phyloP scores from a whole-genome alignment of 2,113 vertebrate species.

The Arothron firmamentum region DNA sequence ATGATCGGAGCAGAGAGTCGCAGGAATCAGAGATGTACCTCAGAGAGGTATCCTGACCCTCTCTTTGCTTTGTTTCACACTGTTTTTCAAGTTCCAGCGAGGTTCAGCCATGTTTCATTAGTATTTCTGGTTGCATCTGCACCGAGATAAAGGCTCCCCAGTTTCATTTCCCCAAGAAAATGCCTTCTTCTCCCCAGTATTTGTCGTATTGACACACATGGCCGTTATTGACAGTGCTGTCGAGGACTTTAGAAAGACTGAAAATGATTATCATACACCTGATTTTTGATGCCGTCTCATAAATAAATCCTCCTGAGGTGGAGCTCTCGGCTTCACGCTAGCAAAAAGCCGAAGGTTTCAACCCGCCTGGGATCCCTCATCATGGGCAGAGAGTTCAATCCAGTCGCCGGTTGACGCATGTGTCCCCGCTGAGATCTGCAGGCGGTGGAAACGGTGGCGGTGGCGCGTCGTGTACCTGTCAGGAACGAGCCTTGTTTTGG shows the following conservation, averaged over 20 bases:
- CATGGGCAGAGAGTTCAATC: constrained; percentile 73
- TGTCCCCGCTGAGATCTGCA: constrained; percentile 59
- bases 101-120: no score
- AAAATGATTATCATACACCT: no score
- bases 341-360: constrained; percentile 50
- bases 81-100: no score
- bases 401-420: constrained; percentile 66
- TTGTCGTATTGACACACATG: no score
- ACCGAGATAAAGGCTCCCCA: no score
- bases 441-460: constrained; percentile 58
- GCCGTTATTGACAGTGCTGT: no score
- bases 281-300: background rate
- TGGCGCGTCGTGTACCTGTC: constrained; percentile 77
- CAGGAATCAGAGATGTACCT: no score
- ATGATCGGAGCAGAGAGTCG: constrained; percentile 49
- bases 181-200: no score
- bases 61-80: background rate
- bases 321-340: constrained; percentile 19
- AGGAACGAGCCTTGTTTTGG: constrained; percentile 69
- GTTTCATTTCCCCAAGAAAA: no score
- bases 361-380: constrained; percentile 62
- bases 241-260: no score
- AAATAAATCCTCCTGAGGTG: constrained; percentile 37
- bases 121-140: no score
- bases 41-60: background rate